Percentiles rank a stretch among this genome's conserved stretches.
Conservation (phyloP, 2,113 vertebrate species). For the Dipodomys merriami region DNA sequence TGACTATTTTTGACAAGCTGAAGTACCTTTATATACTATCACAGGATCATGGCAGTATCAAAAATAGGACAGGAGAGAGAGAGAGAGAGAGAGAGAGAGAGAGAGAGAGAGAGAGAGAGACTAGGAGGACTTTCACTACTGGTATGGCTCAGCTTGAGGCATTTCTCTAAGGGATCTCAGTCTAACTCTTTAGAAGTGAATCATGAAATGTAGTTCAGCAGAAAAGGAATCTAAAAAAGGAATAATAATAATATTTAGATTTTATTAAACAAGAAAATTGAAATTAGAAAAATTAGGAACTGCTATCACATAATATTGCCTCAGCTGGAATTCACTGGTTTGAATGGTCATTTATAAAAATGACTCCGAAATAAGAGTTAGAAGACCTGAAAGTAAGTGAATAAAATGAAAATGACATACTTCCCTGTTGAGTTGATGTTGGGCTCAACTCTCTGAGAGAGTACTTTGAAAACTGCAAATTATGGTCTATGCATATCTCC, state of each 20-base stretch:
- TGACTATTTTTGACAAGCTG: neutral
- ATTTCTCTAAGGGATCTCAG: neutral
- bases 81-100: neutral
- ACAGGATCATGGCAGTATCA: neutral
- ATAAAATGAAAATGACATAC: neutral
- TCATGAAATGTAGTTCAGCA: neutral
- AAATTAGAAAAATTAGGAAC: constrained; percentile 9
- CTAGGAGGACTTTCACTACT: neutral
- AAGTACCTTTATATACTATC: neutral
- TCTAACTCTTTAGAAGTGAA: neutral
- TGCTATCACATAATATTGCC: neutral
- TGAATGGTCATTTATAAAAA: constrained; percentile 32
- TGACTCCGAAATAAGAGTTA: neutral
- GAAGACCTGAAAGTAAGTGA: neutral
- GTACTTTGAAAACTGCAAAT: constrained; percentile 6
- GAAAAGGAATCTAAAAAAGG: neutral
- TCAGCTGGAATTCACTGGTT: neutral
- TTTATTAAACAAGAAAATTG: constrained; percentile 17
- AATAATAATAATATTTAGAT: neutral
- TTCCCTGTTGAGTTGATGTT: neutral
- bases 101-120: no score
- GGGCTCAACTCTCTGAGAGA: neutral
- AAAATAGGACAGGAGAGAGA: neutral
- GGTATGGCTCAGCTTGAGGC: neutral
- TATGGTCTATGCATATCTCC: neutral